Conservation (phyloP, 1,140 invertebrate genomes). For the Euglossa dilemma region DNA sequence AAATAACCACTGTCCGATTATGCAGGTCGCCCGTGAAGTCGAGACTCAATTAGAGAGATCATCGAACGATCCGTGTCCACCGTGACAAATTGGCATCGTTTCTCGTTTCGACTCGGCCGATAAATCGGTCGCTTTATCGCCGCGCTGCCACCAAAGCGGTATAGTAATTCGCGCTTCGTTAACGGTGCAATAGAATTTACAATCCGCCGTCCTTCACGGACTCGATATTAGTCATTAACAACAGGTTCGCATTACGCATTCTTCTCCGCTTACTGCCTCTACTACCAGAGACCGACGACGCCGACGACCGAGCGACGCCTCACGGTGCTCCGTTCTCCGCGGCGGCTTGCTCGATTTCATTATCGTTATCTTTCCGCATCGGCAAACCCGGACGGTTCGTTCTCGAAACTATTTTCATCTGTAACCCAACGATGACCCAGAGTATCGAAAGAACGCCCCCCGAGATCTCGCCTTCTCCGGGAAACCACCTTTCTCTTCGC, state of each 20-base stretch:
- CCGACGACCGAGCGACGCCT: background rate
- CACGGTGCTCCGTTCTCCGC: background rate
- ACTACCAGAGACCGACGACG: too few relatives aligned
- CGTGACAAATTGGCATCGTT: conserved; percentile 2
- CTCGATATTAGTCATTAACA: too few relatives aligned
- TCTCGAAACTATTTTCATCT: background rate
- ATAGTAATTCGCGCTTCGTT: background rate
- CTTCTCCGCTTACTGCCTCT: conserved; percentile 20
- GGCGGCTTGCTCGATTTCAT: background rate
- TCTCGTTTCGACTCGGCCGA: background rate
- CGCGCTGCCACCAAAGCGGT: background rate
- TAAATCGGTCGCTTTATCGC: background rate
- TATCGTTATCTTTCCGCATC: background rate
- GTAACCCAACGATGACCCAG: background rate
- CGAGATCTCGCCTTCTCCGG: background rate
- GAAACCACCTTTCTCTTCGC: background rate
- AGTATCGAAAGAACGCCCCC: background rate
- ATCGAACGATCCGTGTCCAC: background rate
- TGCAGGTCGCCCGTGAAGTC: background rate
- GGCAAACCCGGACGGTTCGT: background rate
- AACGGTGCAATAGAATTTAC: background rate
- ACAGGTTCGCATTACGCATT: conserved; percentile 26
- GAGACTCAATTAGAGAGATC: conserved; percentile 47
- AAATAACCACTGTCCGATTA: conserved; percentile 45
- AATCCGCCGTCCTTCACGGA: conserved; percentile 32